phyloP scores from a whole-genome alignment of 2,888 invertebrate species.

The Eustalomyia histrio region DNA sequence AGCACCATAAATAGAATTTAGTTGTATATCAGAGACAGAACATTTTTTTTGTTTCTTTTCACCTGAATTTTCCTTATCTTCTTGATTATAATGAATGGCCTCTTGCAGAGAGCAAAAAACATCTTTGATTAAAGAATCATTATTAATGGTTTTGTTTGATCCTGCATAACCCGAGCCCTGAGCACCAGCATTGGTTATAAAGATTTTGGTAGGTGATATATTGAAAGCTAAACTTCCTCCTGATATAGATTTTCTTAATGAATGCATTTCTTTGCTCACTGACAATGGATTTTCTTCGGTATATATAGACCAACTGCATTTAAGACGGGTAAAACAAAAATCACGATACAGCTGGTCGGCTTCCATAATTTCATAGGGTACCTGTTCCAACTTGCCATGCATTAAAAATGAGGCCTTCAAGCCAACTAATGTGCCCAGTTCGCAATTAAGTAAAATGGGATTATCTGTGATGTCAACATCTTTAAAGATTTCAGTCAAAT shows the following conservation, averaged over 20 bases:
- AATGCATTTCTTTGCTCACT: constrained; percentile 84
- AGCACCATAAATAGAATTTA: constrained; percentile 67
- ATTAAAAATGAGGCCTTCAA: constrained; percentile 85
- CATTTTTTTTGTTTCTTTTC: constrained; percentile 54
- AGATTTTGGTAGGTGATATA: constrained; percentile 84
- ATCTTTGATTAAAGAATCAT: constrained; percentile 72
- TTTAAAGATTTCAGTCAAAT: constrained; percentile 83
- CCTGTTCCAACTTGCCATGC: constrained; percentile 86
- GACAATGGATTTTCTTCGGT: constrained; percentile 82
- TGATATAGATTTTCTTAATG: constrained; percentile 85
- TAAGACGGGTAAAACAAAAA: constrained; percentile 86
- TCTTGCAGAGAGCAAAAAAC: constrained; percentile 68
- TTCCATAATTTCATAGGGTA: constrained; percentile 83
- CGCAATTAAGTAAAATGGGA: constrained; percentile 84
- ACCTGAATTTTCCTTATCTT: constrained; percentile 64
- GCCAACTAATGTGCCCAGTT: constrained; percentile 81
- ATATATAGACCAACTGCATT: constrained; percentile 84
- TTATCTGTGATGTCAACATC: constrained; percentile 90
- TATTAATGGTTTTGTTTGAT: constrained; percentile 64
- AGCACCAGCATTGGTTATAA: constrained; percentile 82
- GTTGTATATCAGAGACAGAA: constrained; percentile 21
- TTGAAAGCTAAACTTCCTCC: constrained; percentile 87
- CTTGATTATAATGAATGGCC: constrained; percentile 54
- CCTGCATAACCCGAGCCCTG: constrained; percentile 66
- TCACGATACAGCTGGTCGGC: constrained; percentile 84